Evolutionary conservation across 2,888 invertebrate genomes (phyloP).

Genomic region (Melieria picta): DNA sequence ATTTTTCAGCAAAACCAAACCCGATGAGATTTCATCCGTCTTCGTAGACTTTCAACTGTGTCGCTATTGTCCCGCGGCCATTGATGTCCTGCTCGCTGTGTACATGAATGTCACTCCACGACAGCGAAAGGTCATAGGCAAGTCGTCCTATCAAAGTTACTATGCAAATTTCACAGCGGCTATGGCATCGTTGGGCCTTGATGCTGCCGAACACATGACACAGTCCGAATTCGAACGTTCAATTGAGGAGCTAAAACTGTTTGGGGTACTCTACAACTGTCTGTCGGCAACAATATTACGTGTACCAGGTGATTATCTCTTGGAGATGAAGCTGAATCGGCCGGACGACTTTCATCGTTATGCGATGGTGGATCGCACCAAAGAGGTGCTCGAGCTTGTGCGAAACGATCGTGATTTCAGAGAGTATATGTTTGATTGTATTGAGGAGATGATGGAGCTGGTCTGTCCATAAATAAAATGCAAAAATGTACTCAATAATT

Average conservation of each 20-base stretch:
- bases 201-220: constrained; percentile 54
- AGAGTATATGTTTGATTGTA: constrained; percentile 50
- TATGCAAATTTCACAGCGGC: constrained; percentile 52
- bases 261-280: constrained; percentile 63
- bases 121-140: constrained; percentile 45
- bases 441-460: constrained; percentile 54
- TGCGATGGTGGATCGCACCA: constrained; percentile 56
- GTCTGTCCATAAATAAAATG: constrained; percentile 6
- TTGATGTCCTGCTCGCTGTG: constrained; percentile 57
- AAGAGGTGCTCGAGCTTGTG: constrained; percentile 48
- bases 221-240: constrained; percentile 58
- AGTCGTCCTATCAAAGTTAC: constrained; percentile 46
- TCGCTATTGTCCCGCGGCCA: constrained; percentile 59
- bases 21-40: constrained; percentile 45
- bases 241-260: constrained; percentile 58
- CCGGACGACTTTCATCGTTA: constrained; percentile 62
- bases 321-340: constrained; percentile 56
- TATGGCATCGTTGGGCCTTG: constrained; percentile 53
- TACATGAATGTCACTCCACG: constrained; percentile 54
- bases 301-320: constrained; percentile 60
- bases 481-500: neutral
- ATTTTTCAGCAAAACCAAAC: constrained; percentile 50
- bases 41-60: constrained; percentile 62
- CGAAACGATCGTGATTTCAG: constrained; percentile 46
- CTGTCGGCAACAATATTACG: constrained; percentile 55